Evolutionary conservation across 23 tunicate genomes (phyloP).

Genomic region (Diplosoma virens): DNA sequence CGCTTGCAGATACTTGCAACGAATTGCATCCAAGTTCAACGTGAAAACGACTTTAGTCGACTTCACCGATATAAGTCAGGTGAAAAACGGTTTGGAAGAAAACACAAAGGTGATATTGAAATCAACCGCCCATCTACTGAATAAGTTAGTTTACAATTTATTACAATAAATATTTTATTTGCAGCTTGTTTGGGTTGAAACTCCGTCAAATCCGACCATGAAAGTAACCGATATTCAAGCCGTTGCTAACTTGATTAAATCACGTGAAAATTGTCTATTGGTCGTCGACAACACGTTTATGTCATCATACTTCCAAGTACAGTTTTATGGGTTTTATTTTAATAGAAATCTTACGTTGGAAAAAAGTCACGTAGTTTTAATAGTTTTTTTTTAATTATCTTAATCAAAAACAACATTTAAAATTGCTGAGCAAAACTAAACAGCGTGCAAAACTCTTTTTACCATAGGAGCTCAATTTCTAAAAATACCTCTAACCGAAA

Average conservation of each 20-base stretch:
- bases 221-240: constrained; percentile 83
- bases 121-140: too few relatives aligned
- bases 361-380: too few relatives aligned
- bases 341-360: too few relatives aligned
- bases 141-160: too few relatives aligned
- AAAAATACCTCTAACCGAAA: too few relatives aligned
- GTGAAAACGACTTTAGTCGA: constrained; percentile 84
- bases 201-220: constrained; percentile 94
- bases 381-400: too few relatives aligned
- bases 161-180: not conserved
- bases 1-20: constrained; percentile 61
- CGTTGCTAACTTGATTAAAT: constrained; percentile 50
- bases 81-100: constrained; percentile 67
- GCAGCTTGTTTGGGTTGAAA: constrained; percentile 89
- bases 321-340: too few relatives aligned
- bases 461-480: too few relatives aligned
- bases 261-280: constrained; percentile 41
- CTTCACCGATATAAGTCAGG: constrained; percentile 60
- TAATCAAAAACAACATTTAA: too few relatives aligned
- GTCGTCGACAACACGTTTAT: constrained; percentile 97
- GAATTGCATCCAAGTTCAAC: constrained; percentile 86
- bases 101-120: constrained; percentile 94
- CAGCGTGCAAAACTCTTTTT: too few relatives aligned
- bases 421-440: too few relatives aligned
- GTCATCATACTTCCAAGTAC: constrained; percentile 90